Base-by-base conservation (phyloP, 2,797 vertebrate species). In the Cuniculus paca region DNA sequence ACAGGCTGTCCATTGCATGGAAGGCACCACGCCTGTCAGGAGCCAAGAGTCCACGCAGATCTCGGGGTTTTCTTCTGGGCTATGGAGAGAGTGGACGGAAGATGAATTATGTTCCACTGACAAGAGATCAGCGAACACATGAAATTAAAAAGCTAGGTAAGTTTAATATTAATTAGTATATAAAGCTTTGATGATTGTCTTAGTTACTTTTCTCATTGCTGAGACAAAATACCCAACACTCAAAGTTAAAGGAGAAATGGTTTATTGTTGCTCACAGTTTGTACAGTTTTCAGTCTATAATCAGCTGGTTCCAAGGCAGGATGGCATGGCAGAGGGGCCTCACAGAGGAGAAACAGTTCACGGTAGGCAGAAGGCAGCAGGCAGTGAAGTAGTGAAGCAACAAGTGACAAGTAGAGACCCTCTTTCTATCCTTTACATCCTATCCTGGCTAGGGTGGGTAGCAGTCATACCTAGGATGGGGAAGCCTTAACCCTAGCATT, bases 131-230 rank as follows among this genome's bases (percentile, higher is more conserved):
- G 97, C 99, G 99, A 95, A 99, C 98, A 60, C 98, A 99, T 50
- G 98, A 99, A 91, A 97, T 98, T 14, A 98, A 98, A 56, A 99
- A 99, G 98, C 98, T 99, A 52, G 99, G 99, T 99, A 98, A 98
- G 99, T 93, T 56, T 61, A 1, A 6, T 2, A n/a, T 16, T 10
- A 5, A 2, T 14, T 45, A 54, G 17, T 1, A 0, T 17, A 6
- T 6, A 0, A 0, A 22, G 36, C 24, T 12, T 31, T n/a, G 14
- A 5, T 52, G 83, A 34, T 48, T 50, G 16, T 50, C 70, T 74
- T 34, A 65, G 31, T 65, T 74, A 45, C 13, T 74, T 74, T 74
- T 45, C 70, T 14, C 13, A 28, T 74, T 45, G 24, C 24, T 74
- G 39, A 74, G 24, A 74, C 24, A 45, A 45, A 45, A 74, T 26